Base-by-base conservation (phyloP, 2,888 invertebrate genomes). In the Drosophila neutralis region DNA sequence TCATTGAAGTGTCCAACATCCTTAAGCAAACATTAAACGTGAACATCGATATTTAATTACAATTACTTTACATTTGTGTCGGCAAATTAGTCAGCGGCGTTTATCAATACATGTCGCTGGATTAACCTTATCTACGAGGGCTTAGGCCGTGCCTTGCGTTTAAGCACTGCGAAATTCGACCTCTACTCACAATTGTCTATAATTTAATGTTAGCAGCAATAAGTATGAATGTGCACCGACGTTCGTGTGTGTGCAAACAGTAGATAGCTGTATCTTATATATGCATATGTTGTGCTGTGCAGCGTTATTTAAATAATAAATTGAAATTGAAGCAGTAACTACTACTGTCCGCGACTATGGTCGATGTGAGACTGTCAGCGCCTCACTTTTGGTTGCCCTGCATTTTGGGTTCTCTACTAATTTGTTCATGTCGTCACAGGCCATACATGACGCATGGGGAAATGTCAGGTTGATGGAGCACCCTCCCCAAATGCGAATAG, bases 101-200 rank as follows among this genome's bases (percentile, higher is more conserved):
- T 58, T 70, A 70, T 53, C 69, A 70, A 27, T 13, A 15, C 11
- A 5, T 21, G 10, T 13, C 18, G 11, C 6, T 33, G 29, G 69
- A 49, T 68, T 49, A 27, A 27, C 21, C 42, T 29, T 31, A 73
- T 57, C 56, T 62, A 33, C 27, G 31, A n/a, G 27, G 40, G 45
- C 21, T 29, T n/a, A 13, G 61, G 68, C 57, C 60, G 42, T 67
- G 75, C 42, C 59, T 66, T 56, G 48, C 54, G 49, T 67, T 62
- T 21, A n/a, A 29, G 35, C 49, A n/a, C 35, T 73, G 64, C 33
- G 31, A 38, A 36, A 57, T 60, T 58, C 58, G 87, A 85, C 90
- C 86, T 88, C 67, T 83, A 77, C 87, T 80, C 81, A 80, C 85
- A 85, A 90, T 85, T 90, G 87, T 80, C 78, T 88, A 88, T 77